Evolutionary conservation across 2,888 invertebrate genomes (phyloP).

Genomic region (Nomada ruficornis): DNA sequence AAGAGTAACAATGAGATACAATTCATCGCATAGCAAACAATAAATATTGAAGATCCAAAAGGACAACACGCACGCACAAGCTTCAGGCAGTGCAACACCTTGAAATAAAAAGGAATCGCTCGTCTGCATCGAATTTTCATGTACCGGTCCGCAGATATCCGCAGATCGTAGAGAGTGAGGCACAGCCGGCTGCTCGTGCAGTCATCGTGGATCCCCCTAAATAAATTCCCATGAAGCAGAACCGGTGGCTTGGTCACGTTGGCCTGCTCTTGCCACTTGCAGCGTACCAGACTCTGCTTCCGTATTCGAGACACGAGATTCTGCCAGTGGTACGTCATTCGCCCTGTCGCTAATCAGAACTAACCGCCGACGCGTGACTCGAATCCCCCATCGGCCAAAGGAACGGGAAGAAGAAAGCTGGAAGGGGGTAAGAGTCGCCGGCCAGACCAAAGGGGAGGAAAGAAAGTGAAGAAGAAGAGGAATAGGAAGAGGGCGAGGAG

Average conservation of each 20-base stretch:
- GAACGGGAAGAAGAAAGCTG: conserved; percentile 60
- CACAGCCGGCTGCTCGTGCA: conserved; percentile 29
- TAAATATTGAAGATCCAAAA: too few species aligned
- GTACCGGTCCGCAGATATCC: conserved; percentile 12
- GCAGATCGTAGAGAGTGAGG: conserved; percentile 16
- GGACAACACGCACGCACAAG: too few species aligned
- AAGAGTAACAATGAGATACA: too few species aligned
- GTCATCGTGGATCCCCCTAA: conserved; percentile 57
- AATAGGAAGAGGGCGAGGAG: conserved; percentile 37
- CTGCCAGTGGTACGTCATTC: conserved; percentile 84
- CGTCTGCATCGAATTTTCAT: conserved; percentile 22
- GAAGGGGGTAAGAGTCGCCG: conserved; percentile 36
- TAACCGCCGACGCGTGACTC: conserved; percentile 83
- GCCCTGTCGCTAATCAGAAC: conserved; percentile 84
- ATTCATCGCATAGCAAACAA: too few species aligned
- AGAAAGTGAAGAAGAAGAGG: neutral
- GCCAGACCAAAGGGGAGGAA: conserved; percentile 7
- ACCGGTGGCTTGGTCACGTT: conserved; percentile 55
- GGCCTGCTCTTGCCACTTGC: conserved; percentile 52
- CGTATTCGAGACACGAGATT: conserved; percentile 82
- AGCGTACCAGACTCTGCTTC: conserved; percentile 55
- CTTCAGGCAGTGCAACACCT: neutral
- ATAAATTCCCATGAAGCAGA: conserved; percentile 71
- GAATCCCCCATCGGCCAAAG: conserved; percentile 74
- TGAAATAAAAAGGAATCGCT: conserved; percentile 1